Evolutionary conservation across 2,888 invertebrate species (phyloP).

Genomic region (Cynaeus angustus): DNA sequence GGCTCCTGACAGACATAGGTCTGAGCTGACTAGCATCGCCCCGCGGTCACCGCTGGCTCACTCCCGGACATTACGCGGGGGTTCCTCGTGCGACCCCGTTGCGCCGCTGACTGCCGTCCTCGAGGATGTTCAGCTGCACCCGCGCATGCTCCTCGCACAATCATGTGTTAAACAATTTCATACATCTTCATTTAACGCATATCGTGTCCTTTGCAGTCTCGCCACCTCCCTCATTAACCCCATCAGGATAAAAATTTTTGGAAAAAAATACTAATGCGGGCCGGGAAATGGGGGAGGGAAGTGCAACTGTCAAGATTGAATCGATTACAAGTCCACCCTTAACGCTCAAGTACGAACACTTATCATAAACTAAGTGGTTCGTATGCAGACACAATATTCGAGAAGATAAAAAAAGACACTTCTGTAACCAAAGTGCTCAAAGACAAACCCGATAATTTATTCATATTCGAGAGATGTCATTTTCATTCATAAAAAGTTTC

Average conservation of each 20-base stretch:
- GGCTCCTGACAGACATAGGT: constrained; percentile 73
- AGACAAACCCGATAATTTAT: neutral
- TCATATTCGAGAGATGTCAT: too few species aligned
- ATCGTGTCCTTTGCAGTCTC: constrained; percentile 35
- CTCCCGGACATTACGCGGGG: constrained; percentile 69
- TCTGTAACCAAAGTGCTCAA: neutral
- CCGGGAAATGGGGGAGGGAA: constrained; percentile 10
- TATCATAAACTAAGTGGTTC: constrained; percentile 32
- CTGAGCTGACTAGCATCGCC: constrained; percentile 71
- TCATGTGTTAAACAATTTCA: constrained; percentile 49
- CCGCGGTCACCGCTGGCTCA: constrained; percentile 69
- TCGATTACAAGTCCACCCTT: constrained; percentile 42
- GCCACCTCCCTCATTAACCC: constrained; percentile 38
- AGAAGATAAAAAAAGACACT: neutral
- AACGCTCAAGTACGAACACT: constrained; percentile 17
- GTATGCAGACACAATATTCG: constrained; percentile 12
- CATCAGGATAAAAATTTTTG: constrained; percentile 20
- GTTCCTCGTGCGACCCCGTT: constrained; percentile 69
- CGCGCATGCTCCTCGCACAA: constrained; percentile 63
- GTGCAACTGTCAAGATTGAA: constrained; percentile 39
- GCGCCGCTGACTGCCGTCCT: constrained; percentile 66
- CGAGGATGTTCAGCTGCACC: constrained; percentile 54
- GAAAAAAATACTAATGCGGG: constrained; percentile 7
- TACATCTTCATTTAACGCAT: constrained; percentile 45
- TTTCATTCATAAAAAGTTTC: too few species aligned